Conservation (phyloP, 1,140 invertebrate genomes). For the Drosophila ogumai region DNA sequence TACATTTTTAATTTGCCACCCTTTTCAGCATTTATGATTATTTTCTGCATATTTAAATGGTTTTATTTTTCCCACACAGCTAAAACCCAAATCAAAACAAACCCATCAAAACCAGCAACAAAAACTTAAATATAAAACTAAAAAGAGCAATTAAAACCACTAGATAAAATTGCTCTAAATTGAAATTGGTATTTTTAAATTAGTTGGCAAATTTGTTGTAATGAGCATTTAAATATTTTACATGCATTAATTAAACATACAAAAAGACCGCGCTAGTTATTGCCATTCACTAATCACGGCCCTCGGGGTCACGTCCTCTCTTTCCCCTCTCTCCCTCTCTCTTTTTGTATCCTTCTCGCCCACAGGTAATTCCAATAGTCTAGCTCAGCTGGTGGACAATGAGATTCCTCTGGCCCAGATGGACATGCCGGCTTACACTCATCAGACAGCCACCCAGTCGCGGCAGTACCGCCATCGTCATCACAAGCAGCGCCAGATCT, state of each 20-base stretch:
- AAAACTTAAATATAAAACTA: neutral
- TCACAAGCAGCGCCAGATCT: slow-evolving; percentile 69
- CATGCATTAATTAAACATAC: slow-evolving; percentile 67
- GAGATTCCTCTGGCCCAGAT: slow-evolving; percentile 87
- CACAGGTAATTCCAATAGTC: slow-evolving; percentile 88
- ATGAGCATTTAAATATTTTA: slow-evolving; percentile 74
- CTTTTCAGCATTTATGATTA: slow-evolving; percentile 70
- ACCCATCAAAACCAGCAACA: slow-evolving; percentile 27
- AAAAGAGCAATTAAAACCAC: slow-evolving; percentile 47
- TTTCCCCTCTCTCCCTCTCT: slow-evolving; percentile 3
- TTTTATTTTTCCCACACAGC: slow-evolving; percentile 47
- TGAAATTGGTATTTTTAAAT: slow-evolving; percentile 76
- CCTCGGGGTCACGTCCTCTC: slow-evolving; percentile 2
- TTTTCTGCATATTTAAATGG: slow-evolving; percentile 62
- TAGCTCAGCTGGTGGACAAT: slow-evolving; percentile 88
- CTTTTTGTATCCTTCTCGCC: slow-evolving; percentile 23
- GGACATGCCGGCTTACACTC: slow-evolving; percentile 69
- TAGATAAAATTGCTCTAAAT: slow-evolving; percentile 60
- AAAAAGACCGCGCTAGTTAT: slow-evolving; percentile 23
- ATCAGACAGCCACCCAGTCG: slow-evolving; percentile 65
- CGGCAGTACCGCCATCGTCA: slow-evolving; percentile 75
- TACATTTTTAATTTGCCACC: slow-evolving; percentile 65
- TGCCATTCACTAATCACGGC: slow-evolving; percentile 30
- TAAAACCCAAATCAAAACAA: slow-evolving; percentile 35
- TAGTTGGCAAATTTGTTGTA: slow-evolving; percentile 81